Percentiles rank a stretch among this genome's conserved stretches.
These are phyloP conservation scores for Platycnemis pennipes DNA, from an alignment of 2,888 invertebrate species.

Conservation along the genomic window DNA sequence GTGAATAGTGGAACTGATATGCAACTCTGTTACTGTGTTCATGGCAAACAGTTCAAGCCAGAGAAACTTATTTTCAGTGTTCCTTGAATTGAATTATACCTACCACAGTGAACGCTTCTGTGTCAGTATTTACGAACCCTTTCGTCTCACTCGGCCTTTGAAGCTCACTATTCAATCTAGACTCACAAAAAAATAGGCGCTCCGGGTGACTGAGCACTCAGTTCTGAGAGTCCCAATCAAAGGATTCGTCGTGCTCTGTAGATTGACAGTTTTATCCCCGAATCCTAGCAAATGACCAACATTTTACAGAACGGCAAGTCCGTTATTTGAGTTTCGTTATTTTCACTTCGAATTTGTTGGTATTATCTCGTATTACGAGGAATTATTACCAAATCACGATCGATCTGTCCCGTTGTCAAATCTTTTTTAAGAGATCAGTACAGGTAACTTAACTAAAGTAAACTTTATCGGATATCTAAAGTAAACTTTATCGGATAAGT, in stretches of 20 bases:
- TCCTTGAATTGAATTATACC: background rate
- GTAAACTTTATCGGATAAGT: no score
- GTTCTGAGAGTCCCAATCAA: background rate
- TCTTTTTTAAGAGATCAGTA: background rate
- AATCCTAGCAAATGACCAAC: background rate
- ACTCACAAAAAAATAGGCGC: background rate
- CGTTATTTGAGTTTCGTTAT: background rate
- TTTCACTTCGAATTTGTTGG: background rate
- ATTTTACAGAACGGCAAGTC: background rate
- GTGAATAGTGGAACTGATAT: no score
- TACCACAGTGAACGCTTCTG: background rate
- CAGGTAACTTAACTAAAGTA: background rate
- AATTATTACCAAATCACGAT: background rate
- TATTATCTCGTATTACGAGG: background rate
- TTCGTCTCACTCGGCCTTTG: background rate
- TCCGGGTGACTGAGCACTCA: slow-evolving; percentile 6
- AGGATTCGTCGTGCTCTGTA: background rate
- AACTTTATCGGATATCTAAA: no score
- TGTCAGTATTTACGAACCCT: background rate
- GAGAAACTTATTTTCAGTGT: background rate
- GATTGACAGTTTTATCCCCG: slow-evolving; percentile 8
- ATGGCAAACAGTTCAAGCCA: background rate
- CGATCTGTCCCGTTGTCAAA: background rate
- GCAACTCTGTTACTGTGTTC: no score
- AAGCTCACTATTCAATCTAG: background rate